phyloP scores from a whole-genome alignment of 2,113 vertebrate species.

The Ariopsis seemanni region DNA sequence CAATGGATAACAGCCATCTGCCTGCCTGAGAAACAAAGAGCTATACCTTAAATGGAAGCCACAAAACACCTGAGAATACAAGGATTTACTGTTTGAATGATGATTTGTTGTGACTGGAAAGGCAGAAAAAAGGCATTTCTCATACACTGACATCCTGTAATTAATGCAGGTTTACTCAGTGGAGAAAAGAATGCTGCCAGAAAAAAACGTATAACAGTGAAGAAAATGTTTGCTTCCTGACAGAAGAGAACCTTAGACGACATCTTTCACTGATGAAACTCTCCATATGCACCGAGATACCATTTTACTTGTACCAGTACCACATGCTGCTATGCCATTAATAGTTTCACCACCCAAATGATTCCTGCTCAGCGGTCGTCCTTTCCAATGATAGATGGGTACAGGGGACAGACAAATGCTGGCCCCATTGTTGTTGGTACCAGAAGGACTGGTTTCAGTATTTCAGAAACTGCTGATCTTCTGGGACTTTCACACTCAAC shows the following conservation, averaged over 20 bases:
- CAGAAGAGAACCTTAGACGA: background rate
- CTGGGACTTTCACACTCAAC: no score
- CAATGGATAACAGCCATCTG: slow-evolving; percentile 85
- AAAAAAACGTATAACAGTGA: background rate
- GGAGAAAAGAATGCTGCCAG: background rate
- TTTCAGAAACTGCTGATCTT: no score
- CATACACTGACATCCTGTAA: background rate
- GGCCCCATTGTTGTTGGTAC: no score
- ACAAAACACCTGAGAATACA: background rate
- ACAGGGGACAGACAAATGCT: background rate
- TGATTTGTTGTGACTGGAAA: background rate
- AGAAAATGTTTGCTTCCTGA: background rate
- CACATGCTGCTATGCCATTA: background rate
- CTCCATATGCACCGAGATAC: background rate
- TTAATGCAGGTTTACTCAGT: background rate
- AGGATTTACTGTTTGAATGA: background rate
- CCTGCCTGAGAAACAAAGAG: slow-evolving; percentile 69
- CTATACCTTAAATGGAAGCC: background rate
- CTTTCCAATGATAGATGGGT: background rate
- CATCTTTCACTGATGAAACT: background rate
- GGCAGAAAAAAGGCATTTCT: background rate
- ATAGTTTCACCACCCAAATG: background rate
- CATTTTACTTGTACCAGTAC: background rate
- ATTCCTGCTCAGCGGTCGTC: background rate
- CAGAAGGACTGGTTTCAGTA: no score